These are phyloP conservation scores for Zelostemma sp. DNA, from an alignment of 1,140 invertebrate genomes.

Conservation along the genomic window DNA sequence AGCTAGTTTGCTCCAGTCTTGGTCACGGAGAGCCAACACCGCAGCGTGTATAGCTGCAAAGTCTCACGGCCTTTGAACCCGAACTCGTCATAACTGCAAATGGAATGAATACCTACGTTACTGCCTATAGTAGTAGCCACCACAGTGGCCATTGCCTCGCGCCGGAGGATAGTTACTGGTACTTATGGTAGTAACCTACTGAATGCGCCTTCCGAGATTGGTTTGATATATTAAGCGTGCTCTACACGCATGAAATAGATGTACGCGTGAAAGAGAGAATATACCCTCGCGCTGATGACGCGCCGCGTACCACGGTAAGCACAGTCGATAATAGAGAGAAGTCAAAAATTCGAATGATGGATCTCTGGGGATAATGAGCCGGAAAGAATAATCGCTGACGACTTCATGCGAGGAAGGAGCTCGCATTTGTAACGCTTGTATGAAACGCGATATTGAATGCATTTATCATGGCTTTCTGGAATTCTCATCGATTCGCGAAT, in stretches of 20 bases:
- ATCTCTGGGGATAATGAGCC: slow-evolving; percentile 40
- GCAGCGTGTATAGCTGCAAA: slow-evolving; percentile 49
- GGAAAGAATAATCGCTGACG: slow-evolving; percentile 36
- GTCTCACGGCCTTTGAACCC: slow-evolving; percentile 68
- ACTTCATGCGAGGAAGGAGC: background rate
- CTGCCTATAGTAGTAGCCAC: slow-evolving; percentile 55
- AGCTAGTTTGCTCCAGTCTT: slow-evolving; percentile 37
- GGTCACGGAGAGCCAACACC: slow-evolving; percentile 13
- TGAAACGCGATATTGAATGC: background rate
- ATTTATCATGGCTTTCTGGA: no score
- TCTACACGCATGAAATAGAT: slow-evolving; percentile 40
- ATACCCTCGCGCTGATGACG: slow-evolving; percentile 23
- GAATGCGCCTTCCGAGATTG: slow-evolving; percentile 63
- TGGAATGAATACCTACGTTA: slow-evolving; percentile 65
- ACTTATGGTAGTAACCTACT: slow-evolving; percentile 62
- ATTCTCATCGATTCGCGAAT: no score
- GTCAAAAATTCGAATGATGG: slow-evolving; percentile 39
- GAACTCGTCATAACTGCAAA: slow-evolving; percentile 69
- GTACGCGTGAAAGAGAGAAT: slow-evolving; percentile 20
- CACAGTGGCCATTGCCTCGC: slow-evolving; percentile 53
- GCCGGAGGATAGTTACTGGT: slow-evolving; percentile 56
- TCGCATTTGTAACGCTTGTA: background rate
- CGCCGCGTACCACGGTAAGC: slow-evolving; percentile 51
- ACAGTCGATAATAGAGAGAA: slow-evolving; percentile 43
- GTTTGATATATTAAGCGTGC: slow-evolving; percentile 63